phyloP scores from a whole-genome alignment of 2,113 vertebrate species.

The Nothocercus julius region DNA sequence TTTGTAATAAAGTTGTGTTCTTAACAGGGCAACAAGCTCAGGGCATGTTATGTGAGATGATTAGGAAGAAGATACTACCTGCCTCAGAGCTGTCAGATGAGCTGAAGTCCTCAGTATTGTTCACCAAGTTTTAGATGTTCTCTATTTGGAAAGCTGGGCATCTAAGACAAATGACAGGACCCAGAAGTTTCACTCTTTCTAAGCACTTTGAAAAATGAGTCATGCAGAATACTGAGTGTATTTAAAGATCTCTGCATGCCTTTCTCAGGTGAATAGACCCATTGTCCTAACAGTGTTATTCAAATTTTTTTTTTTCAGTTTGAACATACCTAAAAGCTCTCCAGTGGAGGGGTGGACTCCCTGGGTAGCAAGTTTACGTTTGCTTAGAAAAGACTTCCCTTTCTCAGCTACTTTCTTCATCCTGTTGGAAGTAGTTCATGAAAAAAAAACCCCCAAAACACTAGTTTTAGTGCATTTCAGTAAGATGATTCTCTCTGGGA shows the following conservation, averaged over 20 bases:
- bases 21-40: background rate
- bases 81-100: background rate
- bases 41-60: background rate
- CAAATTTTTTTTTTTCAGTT: background rate
- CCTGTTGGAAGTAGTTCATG: background rate
- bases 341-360: background rate
- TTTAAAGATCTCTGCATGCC: background rate
- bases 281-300: background rate
- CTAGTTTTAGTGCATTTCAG: constrained; percentile 12
- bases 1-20: background rate
- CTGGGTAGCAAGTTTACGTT: background rate
- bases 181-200: background rate
- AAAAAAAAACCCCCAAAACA: background rate
- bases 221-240: background rate
- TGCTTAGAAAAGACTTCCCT: background rate
- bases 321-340: background rate
- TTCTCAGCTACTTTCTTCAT: background rate
- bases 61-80: background rate
- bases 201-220: background rate
- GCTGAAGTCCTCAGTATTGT: background rate
- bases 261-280: background rate
- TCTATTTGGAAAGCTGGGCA: background rate
- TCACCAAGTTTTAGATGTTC: background rate
- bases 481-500: constrained; percentile 18
- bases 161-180: background rate